Evolutionary conservation across 1,140 invertebrate genomes (phyloP).

Genomic region (Drosophila sulfurigaster): DNA sequence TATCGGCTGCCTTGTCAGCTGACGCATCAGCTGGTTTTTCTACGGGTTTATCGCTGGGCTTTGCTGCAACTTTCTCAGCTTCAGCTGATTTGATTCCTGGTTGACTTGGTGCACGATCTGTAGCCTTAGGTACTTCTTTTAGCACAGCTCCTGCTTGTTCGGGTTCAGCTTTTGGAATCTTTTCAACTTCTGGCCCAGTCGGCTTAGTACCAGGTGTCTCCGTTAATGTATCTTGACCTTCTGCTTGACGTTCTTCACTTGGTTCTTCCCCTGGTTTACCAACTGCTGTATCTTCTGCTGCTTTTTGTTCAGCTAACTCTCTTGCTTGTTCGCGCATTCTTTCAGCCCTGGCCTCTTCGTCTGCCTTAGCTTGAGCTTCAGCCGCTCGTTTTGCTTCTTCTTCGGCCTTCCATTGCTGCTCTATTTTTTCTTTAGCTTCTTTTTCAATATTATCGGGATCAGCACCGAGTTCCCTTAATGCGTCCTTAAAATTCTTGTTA

Average conservation of each 20-base stretch:
- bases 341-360: slow-evolving; percentile 1
- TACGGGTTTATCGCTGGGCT: background rate
- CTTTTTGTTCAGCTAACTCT: background rate
- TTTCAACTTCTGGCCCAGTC: background rate
- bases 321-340: background rate
- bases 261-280: background rate
- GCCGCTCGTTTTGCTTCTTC: background rate
- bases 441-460: slow-evolving; percentile 40
- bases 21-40: background rate
- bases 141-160: no score
- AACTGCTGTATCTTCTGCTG: background rate
- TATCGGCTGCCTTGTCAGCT: background rate
- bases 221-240: background rate
- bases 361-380: slow-evolving; percentile 4
- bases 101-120: no score
- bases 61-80: background rate
- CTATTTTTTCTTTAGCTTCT: background rate
- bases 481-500: slow-evolving; percentile 26
- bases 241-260: slow-evolving; percentile 2
- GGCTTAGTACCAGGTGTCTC: background rate
- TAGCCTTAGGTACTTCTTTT: background rate
- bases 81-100: background rate
- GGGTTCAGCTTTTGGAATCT: no score
- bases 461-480: slow-evolving; percentile 40
- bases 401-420: slow-evolving; percentile 9